Conservation (phyloP, 2,113 vertebrate genomes). For the Seriola aureovittata region DNA sequence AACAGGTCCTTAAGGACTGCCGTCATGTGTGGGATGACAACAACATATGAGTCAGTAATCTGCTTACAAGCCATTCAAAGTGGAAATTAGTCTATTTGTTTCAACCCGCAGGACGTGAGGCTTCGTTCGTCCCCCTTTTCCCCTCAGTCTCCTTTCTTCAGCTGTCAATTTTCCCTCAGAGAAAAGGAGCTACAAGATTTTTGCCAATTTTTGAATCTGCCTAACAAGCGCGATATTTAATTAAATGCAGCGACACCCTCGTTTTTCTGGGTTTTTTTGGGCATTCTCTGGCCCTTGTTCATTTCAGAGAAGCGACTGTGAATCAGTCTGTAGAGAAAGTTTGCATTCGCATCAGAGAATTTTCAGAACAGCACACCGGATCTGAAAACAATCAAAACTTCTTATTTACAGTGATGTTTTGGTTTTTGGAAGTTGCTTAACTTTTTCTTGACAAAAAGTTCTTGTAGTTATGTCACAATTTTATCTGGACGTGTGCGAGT, state of each 20-base stretch:
- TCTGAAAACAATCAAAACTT: not conserved
- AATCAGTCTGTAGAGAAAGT: not conserved
- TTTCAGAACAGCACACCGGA: not conserved
- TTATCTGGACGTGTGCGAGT: conserved; percentile 15
- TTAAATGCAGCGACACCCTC: not conserved
- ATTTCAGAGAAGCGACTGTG: not conserved
- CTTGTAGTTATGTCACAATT: not conserved
- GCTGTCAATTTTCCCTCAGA: not conserved
- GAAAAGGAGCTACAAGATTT: not conserved
- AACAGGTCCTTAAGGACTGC: conserved; percentile 32
- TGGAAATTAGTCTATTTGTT: conserved; percentile 13
- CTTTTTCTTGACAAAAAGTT: not conserved
- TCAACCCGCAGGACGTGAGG: not conserved
- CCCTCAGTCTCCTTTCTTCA: no score
- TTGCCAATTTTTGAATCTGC: conserved; percentile 21
- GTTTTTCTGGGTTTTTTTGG: not conserved
- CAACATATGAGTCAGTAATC: conserved; percentile 40
- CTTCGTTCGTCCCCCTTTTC: not conserved
- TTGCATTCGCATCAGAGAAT: not conserved
- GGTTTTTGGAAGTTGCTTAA: not conserved
- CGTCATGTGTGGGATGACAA: conserved; percentile 42
- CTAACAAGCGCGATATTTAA: conserved; percentile 28
- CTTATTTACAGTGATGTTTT: not conserved
- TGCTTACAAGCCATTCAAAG: not conserved
- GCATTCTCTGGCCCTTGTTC: conserved; percentile 9